Evolutionary conservation across 2,113 vertebrate genomes (phyloP), one percentile per base, ranked within the genome.

Genomic region (Bambusicola thoracicus): DNA sequence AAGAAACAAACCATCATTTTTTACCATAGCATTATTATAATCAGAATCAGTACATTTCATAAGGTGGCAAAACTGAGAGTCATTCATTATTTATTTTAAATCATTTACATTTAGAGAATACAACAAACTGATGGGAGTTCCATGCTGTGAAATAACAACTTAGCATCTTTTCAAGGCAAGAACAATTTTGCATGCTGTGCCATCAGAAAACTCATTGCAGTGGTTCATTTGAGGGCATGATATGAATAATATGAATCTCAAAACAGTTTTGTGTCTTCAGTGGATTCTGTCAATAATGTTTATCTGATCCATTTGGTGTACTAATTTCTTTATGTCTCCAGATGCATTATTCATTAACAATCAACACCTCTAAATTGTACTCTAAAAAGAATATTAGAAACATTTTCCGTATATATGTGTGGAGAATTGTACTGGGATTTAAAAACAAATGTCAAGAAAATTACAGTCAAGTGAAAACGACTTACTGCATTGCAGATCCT

Each of bases 401-500:
- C 1, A 46, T 80, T 82, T 79, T 73, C 24, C 30, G 8, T 46
- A 14, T 21, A n/a, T 43, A 20, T 53, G 16, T 13, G 5, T 11
- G 51, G 4, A 78, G 21, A 78, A 89, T 36, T 68, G 13, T 75
- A 20, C 32, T 85, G 65, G 22, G 48, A 68, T 89, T 94, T 91
- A 73, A 94, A 83, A 94, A 78, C 8, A 89, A 92, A 86, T n/a
- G 30, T 66, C 56, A 90, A 53, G 74, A 85, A 94, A 90, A 88
- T 91, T 93, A 53, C 73, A 80, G 70, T 83, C 34, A 69, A 87
- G 73, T 90, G 70, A 93, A 92, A 97, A 93, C 27, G 4, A 81
- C 74, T 81, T 94, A 74, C 95, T 97, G 96, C 96, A 97, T 92
- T 97, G 96, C 96, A 97, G 96, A 94, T 95, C 87, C 82, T 74